A percentile compares a stretch with the other conserved stretches of the same genome.
These are phyloP conservation scores for Drosophila kambysellisi DNA, from an alignment of 2,888 invertebrate species.

Conservation along the genomic window DNA sequence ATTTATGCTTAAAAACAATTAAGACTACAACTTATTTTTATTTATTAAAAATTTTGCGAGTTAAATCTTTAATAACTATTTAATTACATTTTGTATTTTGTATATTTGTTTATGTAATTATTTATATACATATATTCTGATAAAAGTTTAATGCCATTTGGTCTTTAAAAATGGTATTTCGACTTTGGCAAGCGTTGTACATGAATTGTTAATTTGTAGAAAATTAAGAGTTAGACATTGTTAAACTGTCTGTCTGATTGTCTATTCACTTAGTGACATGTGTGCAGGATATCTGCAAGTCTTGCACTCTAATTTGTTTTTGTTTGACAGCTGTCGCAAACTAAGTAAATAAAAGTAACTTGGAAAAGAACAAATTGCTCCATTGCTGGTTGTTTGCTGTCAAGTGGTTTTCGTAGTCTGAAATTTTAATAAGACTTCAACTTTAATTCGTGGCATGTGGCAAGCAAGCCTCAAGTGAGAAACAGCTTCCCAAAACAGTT, in stretches of 20 bases:
- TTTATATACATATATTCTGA: too few relatives aligned
- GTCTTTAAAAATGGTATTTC: not conserved
- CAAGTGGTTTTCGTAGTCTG: slow-evolving; percentile 49
- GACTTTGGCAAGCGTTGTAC: not conserved
- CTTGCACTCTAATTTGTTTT: not conserved
- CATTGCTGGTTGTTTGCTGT: slow-evolving; percentile 36
- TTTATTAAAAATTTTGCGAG: too few relatives aligned
- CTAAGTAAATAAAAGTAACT: slow-evolving; percentile 50
- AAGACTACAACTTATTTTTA: too few relatives aligned
- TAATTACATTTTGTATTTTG: not conserved
- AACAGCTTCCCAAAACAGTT: slow-evolving; percentile 43
- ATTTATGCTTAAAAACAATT: too few relatives aligned
- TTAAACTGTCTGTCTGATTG: not conserved
- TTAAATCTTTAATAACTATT: not conserved
- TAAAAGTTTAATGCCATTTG: not conserved
- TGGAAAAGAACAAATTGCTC: slow-evolving; percentile 50
- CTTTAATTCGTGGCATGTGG: slow-evolving; percentile 54
- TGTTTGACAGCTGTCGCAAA: slow-evolving; percentile 31
- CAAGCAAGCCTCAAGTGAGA: not conserved
- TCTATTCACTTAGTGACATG: not conserved
- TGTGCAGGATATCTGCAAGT: not conserved
- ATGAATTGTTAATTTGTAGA: not conserved
- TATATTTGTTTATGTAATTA: not conserved
- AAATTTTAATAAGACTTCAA: slow-evolving; percentile 59
- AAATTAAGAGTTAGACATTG: too few relatives aligned